phyloP scores from a whole-genome alignment of 2,888 invertebrate species.

The Thereva unica region DNA sequence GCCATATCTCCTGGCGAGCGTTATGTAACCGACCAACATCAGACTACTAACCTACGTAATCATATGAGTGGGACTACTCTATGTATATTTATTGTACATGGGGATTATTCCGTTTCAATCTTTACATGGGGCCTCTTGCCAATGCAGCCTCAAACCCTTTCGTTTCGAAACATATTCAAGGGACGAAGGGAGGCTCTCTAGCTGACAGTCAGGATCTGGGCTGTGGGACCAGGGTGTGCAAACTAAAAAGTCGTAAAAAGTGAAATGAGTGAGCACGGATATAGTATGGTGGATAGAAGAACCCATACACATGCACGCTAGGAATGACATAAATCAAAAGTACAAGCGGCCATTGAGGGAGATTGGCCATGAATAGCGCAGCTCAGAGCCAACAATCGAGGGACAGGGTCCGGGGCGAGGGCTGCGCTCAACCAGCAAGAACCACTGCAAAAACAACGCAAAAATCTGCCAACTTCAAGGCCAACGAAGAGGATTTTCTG shows the following conservation, averaged over 20 bases:
- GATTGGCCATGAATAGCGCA: conserved; percentile 23
- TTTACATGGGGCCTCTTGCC: too few species aligned
- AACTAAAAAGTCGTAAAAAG: conserved; percentile 26
- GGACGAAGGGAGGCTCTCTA: too few species aligned
- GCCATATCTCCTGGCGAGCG: too few species aligned
- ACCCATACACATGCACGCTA: not conserved
- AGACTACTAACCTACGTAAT: too few species aligned
- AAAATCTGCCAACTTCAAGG: conserved; percentile 44
- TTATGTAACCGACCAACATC: too few species aligned
- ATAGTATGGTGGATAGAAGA: not conserved
- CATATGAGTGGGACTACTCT: too few species aligned
- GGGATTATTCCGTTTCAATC: too few species aligned
- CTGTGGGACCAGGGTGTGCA: conserved; percentile 6
- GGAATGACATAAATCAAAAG: conserved; percentile 33
- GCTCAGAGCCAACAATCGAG: conserved; percentile 1
- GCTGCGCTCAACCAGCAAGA: not conserved
- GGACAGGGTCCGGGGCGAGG: conserved; percentile 3
- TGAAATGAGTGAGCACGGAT: conserved; percentile 19
- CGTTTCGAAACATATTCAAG: too few species aligned
- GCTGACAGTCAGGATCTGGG: conserved; percentile 24
- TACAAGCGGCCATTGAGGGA: not conserved
- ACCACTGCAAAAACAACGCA: conserved; percentile 6
- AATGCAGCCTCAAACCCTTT: too few species aligned
- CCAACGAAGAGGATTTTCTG: conserved; percentile 43
- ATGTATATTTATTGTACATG: too few species aligned